Conservation (phyloP, 2,113 vertebrate species). For the Leucoraja erinaceus region DNA sequence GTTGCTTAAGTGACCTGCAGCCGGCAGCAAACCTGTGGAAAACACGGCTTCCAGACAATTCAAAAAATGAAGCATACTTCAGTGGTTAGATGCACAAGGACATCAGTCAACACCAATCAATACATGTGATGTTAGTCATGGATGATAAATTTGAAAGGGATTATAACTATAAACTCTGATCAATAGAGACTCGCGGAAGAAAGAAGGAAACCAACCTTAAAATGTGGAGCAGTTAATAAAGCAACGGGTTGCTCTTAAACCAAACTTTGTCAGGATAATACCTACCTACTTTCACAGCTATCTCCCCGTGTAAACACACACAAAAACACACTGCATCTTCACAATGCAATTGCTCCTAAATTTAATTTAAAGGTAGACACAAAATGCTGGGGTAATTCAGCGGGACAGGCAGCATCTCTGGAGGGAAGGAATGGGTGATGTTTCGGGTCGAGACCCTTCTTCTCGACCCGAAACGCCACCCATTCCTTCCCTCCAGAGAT, state of each 20-base stretch:
- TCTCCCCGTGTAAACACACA: conserved; percentile 41
- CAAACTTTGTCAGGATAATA: conserved; percentile 53
- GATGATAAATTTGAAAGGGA: conserved; percentile 81
- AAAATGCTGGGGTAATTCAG: too few relatives aligned
- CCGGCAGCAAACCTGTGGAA: neutral
- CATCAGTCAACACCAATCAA: conserved; percentile 77
- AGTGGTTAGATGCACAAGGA: conserved; percentile 54
- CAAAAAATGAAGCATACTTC: conserved; percentile 48
- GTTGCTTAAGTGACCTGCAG: conserved; percentile 18
- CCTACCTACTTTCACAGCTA: conserved; percentile 44
- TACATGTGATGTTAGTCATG: conserved; percentile 69
- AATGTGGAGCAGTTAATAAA: conserved; percentile 73
- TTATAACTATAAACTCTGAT: conserved; percentile 82
- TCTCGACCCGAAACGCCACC: too few relatives aligned
- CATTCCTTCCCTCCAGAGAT: too few relatives aligned
- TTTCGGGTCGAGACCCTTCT: too few relatives aligned
- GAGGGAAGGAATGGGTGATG: too few relatives aligned
- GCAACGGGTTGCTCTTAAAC: conserved; percentile 59
- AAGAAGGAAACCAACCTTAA: conserved; percentile 68
- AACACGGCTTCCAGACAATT: conserved; percentile 32
- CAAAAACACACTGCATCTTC: conserved; percentile 45
- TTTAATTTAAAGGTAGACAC: too few relatives aligned
- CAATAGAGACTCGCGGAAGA: conserved; percentile 73
- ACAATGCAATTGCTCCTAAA: conserved; percentile 54
- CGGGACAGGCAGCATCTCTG: too few relatives aligned